Conservation (phyloP, 2,113 vertebrate species). For the Datnioides undecimradiatus region DNA sequence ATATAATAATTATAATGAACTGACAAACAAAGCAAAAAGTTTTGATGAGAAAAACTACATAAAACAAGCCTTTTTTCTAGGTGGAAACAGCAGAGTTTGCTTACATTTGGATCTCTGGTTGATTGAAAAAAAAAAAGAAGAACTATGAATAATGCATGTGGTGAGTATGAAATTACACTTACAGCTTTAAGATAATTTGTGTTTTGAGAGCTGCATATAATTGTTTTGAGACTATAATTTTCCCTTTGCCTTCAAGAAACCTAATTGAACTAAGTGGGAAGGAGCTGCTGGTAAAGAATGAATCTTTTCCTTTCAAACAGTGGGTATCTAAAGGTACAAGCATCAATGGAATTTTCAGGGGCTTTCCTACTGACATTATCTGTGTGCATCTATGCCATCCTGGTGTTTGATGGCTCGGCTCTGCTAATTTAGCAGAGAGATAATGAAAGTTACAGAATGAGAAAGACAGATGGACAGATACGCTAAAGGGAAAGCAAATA, state of each 20-base stretch:
- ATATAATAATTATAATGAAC: slow-evolving; percentile 61
- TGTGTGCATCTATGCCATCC: not conserved
- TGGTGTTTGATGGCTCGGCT: slow-evolving; percentile 21
- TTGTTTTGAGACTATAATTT: slow-evolving; percentile 69
- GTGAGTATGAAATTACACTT: slow-evolving; percentile 63
- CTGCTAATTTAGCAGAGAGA: not conserved
- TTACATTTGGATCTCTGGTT: slow-evolving; percentile 54
- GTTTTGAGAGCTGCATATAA: slow-evolving; percentile 65
- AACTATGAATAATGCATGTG: slow-evolving; percentile 76
- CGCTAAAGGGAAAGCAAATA: not conserved
- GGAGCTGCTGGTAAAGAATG: slow-evolving; percentile 54
- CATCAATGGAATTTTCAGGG: slow-evolving; percentile 35
- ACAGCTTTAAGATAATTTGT: slow-evolving; percentile 66
- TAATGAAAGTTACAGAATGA: not conserved
- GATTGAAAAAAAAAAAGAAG: slow-evolving; percentile 46
- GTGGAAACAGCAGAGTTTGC: slow-evolving; percentile 35
- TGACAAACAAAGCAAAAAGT: slow-evolving; percentile 49
- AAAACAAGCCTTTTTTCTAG: slow-evolving; percentile 13
- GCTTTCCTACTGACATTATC: slow-evolving; percentile 1
- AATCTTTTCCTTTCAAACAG: slow-evolving; percentile 66
- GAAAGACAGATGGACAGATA: not conserved
- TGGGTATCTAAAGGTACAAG: slow-evolving; percentile 31
- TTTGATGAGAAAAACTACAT: slow-evolving; percentile 42
- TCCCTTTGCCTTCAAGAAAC: slow-evolving; percentile 59
- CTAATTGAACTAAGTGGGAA: slow-evolving; percentile 72